phyloP scores from a whole-genome alignment of 2,888 invertebrate genomes.

The Orthonevra nobilis region DNA sequence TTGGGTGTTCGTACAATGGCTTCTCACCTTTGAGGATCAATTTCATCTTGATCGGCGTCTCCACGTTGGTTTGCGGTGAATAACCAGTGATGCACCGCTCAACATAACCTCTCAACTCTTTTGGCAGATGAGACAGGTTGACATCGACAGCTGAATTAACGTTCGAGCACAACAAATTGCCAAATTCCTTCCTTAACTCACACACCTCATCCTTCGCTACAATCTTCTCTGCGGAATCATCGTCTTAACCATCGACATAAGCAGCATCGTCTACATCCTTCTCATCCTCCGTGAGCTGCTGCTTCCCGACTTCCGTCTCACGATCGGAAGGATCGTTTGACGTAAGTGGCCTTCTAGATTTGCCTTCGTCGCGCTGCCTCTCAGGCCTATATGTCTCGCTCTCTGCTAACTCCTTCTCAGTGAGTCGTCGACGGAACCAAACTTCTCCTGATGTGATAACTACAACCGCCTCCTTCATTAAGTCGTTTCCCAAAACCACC shows the following conservation, averaged over 20 bases:
- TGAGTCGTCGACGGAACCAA: too few species aligned
- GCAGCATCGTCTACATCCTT: neutral
- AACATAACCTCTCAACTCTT: neutral
- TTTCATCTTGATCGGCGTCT: constrained; percentile 43
- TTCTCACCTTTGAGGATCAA: neutral
- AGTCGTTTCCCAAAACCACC: too few species aligned
- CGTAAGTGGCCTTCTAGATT: too few species aligned
- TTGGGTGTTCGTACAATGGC: constrained; percentile 27
- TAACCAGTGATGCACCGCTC: neutral
- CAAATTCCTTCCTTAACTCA: neutral
- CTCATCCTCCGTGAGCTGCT: too few species aligned
- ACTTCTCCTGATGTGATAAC: too few species aligned
- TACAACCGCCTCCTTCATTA: too few species aligned
- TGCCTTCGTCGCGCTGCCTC: too few species aligned
- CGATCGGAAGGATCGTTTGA: too few species aligned
- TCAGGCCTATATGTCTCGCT: too few species aligned
- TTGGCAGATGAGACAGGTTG: neutral
- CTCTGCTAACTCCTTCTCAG: too few species aligned
- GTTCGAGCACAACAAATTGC: neutral
- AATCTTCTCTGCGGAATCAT: neutral
- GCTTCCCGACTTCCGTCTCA: too few species aligned
- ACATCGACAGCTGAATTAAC: neutral
- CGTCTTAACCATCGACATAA: too few species aligned
- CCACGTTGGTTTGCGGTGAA: neutral
- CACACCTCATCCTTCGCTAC: neutral